phyloP scores from a whole-genome alignment of 2,797 vertebrate genomes.

The Leptodactylus fallax region DNA sequence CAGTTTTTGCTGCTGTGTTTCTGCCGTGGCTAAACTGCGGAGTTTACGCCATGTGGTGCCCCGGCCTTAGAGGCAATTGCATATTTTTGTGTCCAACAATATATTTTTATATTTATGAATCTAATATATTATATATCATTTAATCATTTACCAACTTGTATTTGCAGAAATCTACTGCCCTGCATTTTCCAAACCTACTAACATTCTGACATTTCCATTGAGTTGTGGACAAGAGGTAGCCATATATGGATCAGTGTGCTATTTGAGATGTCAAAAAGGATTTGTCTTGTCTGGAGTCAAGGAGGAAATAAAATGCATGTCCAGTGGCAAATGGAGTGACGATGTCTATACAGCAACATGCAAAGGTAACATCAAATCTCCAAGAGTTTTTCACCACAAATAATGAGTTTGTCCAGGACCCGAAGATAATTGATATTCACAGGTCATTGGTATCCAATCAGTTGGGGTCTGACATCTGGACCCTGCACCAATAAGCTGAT shows the following conservation, averaged over 20 bases:
- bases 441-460: no score
- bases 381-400: neutral
- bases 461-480: no score
- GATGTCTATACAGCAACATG: constrained; percentile 83
- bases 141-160: neutral
- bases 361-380: constrained; percentile 79
- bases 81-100: no score
- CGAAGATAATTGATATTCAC: no score
- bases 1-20: no score
- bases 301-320: constrained; percentile 82
- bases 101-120: no score
- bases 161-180: constrained; percentile 86
- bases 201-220: constrained; percentile 80
- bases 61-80: no score
- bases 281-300: constrained; percentile 83
- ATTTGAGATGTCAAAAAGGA: constrained; percentile 85
- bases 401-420: no score
- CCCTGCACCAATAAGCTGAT: no score
- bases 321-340: constrained; percentile 88
- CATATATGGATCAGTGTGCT: constrained; percentile 79
- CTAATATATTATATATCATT: neutral
- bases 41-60: no score
- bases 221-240: constrained; percentile 82
- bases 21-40: no score
- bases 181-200: constrained; percentile 76